Conservation (phyloP, 2,113 vertebrate species). For the Axis porcinus region DNA sequence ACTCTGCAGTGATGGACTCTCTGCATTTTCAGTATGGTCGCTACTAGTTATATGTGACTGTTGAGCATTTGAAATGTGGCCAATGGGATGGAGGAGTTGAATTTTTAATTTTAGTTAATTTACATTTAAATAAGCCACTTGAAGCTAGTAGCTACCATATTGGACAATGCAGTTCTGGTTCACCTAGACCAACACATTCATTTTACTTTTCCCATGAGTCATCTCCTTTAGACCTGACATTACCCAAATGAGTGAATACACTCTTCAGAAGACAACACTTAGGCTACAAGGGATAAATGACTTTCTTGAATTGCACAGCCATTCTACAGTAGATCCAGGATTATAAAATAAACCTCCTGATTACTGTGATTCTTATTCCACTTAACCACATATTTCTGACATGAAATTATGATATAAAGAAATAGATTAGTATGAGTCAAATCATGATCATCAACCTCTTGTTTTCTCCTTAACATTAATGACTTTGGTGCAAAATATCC, state of each 20-base stretch:
- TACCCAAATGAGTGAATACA: background rate
- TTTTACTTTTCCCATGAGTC: background rate
- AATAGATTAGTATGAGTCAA: background rate
- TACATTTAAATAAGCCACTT: background rate
- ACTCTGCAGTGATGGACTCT: background rate
- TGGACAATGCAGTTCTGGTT: background rate
- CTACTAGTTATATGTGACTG: background rate
- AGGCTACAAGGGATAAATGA: background rate
- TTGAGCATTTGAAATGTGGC: background rate
- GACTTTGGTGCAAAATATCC: background rate
- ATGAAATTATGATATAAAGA: background rate
- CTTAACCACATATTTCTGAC: background rate
- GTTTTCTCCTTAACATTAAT: background rate
- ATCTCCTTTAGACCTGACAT: background rate
- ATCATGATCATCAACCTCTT: background rate
- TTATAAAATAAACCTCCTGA: background rate
- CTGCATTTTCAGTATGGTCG: background rate
- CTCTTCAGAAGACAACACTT: background rate
- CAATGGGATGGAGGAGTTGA: background rate
- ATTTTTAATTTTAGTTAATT: background rate
- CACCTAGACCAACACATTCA: background rate
- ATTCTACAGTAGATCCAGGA: background rate
- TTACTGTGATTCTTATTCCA: background rate
- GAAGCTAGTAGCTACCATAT: background rate
- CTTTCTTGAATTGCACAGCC: background rate